Evolutionary conservation across 2,797 vertebrate genomes (phyloP), one percentile per base, ranked within the genome.

Genomic region (Pseudocheirus occidentalis): DNA sequence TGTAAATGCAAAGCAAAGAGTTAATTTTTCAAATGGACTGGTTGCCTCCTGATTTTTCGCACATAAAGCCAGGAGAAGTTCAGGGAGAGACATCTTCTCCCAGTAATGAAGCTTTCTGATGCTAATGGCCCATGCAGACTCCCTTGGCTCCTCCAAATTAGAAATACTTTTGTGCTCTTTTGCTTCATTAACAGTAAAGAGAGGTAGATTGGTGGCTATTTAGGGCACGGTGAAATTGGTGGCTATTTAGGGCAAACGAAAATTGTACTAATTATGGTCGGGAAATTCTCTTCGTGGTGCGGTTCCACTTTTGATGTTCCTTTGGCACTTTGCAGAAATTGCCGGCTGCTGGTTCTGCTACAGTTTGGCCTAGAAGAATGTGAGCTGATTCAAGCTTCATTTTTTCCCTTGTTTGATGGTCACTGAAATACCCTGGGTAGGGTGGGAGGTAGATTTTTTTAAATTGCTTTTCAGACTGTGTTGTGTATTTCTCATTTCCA

Each of bases 201-300:
- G 98, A 98, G 98, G 98, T 98, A 98, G 98, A 99, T 98, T 98
- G 98, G 98, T 98, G 98, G 98, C 98, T 98, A 99, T 99, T 98
- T 99, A 98, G 98, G 98, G 98, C 99, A 99, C 96, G 57, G 98
- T 98, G 98, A 98, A 98, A 98, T 98, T 97, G 89, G 97, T 98
- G 99, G 98, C 98, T 99, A 98, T 99, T 99, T 98, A 99, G 98
- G 98, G 98, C 98, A 98, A 98, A 98, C 46, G 96, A 98, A 99
- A 98, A 98, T 95, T 96, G 97, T 98, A 97, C 98, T 98, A 99
- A 98, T 98, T 98, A 98, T 99, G 96, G 96, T 95, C 98, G 97
- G 98, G 96, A 98, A 98, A 98, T 98, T 98, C 97, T 97, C 94
- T 98, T 98, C 98, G 92, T 90, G 96, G 96, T 95, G 95, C 98